These are phyloP conservation scores for Euschistus heros DNA, from an alignment of 1,140 invertebrate species.

Conservation along the genomic window DNA sequence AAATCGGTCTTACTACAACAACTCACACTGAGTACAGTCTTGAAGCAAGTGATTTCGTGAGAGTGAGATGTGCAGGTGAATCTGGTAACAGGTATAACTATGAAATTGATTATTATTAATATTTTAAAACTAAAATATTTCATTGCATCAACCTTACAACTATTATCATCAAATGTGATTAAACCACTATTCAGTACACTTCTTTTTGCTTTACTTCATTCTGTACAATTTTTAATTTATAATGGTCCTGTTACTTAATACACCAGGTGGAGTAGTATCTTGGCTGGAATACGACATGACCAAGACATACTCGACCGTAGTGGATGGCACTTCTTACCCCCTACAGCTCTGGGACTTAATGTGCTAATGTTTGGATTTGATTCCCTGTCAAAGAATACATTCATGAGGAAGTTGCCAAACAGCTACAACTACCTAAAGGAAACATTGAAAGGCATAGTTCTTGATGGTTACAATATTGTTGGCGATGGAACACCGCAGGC, in stretches of 20 bases:
- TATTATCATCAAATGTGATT: background rate
- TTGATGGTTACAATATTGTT: conserved; percentile 81
- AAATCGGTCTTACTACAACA: conserved; percentile 39
- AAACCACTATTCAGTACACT: background rate
- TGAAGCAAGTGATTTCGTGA: conserved; percentile 52
- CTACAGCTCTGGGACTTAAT: conserved; percentile 49
- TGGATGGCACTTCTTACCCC: conserved; percentile 42
- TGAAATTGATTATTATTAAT: background rate
- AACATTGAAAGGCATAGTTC: conserved; percentile 51
- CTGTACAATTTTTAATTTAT: background rate
- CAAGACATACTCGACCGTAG: conserved; percentile 36
- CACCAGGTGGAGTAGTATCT: conserved; percentile 45
- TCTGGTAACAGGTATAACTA: conserved; percentile 38
- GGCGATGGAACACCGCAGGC: conserved; percentile 92
- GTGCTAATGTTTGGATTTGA: conserved; percentile 86
- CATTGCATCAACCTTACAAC: background rate
- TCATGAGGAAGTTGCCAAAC: conserved; percentile 73
- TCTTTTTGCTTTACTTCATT: too few species aligned
- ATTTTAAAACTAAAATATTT: background rate
- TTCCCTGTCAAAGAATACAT: conserved; percentile 76
- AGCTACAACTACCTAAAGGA: conserved; percentile 65
- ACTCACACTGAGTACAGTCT: conserved; percentile 48
- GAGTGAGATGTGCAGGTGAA: conserved; percentile 43
- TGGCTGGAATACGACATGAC: conserved; percentile 45
- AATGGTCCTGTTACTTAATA: conserved; percentile 28